phyloP scores from a whole-genome alignment of 1,140 invertebrate species.

The Brachionus rotundiformis region DNA sequence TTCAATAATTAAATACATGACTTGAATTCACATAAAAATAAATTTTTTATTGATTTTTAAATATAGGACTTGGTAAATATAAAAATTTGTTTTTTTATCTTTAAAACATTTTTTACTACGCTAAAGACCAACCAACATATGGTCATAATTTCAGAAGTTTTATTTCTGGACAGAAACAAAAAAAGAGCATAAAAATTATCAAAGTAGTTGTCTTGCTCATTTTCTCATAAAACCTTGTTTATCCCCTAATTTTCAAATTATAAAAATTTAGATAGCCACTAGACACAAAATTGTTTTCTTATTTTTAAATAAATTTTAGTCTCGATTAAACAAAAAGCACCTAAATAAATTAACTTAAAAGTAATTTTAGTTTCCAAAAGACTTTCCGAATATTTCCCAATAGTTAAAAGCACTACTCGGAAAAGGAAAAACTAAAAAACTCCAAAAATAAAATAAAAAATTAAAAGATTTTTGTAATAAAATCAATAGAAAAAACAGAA shows the following conservation, averaged over 20 bases:
- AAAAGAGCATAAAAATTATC: constrained; percentile 10
- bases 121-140: background rate
- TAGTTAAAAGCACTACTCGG: constrained; percentile 5
- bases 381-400: background rate
- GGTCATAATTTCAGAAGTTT: constrained; percentile 18
- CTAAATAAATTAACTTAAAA: background rate
- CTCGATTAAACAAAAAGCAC: background rate
- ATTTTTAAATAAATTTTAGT: background rate
- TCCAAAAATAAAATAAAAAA: too few relatives aligned
- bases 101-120: constrained; percentile 27
- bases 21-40: constrained; percentile 43
- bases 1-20: constrained; percentile 34
- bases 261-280: background rate
- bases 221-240: background rate
- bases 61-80: background rate
- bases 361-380: background rate
- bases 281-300: background rate
- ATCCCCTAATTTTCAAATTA: background rate
- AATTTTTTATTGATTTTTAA: constrained; percentile 15
- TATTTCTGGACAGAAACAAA: constrained; percentile 23
- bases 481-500: constrained; percentile 5
- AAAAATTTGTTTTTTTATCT: constrained; percentile 12
- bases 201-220: background rate
- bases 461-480: background rate
- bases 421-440: background rate